These are phyloP conservation scores for Pampusana beccarii DNA, from an alignment of 2,113 vertebrate genomes.

Conservation along the genomic window DNA sequence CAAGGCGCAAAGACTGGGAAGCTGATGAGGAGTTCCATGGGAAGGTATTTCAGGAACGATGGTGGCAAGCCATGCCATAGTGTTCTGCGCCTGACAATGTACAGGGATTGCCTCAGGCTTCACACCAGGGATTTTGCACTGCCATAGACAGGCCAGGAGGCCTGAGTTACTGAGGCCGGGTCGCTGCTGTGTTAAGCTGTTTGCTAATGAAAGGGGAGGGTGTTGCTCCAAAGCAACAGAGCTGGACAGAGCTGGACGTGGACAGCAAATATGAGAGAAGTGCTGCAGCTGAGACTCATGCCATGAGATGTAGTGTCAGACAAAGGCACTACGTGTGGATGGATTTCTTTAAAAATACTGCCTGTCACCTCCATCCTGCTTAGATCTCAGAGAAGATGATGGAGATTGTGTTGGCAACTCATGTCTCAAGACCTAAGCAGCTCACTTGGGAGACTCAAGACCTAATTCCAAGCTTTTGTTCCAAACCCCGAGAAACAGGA, in stretches of 20 bases:
- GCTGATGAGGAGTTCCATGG: not conserved
- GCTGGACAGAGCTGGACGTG: not conserved
- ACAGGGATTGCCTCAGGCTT: not conserved
- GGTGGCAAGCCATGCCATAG: not conserved
- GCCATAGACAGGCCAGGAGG: not conserved
- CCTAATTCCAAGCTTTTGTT: not conserved
- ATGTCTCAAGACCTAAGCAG: not conserved
- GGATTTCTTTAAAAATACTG: not conserved
- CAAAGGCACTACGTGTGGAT: fast-evolving
- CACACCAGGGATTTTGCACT: not conserved
- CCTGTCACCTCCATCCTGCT: not conserved
- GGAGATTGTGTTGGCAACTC: fast-evolving
- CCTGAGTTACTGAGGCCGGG: not conserved
- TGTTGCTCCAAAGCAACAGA: not conserved
- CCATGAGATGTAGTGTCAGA: not conserved
- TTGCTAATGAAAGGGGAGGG: not conserved
- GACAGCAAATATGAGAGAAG: not conserved
- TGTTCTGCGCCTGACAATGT: not conserved
- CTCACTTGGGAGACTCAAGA: not conserved
- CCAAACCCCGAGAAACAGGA: not conserved
- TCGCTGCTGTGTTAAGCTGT: not conserved
- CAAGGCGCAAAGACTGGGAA: not conserved
- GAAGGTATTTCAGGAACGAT: not conserved
- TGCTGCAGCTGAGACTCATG: not conserved
- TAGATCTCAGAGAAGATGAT: not conserved